phyloP scores from a whole-genome alignment of 2,113 vertebrate species.

The Protobothrops mucrosquamatus region DNA sequence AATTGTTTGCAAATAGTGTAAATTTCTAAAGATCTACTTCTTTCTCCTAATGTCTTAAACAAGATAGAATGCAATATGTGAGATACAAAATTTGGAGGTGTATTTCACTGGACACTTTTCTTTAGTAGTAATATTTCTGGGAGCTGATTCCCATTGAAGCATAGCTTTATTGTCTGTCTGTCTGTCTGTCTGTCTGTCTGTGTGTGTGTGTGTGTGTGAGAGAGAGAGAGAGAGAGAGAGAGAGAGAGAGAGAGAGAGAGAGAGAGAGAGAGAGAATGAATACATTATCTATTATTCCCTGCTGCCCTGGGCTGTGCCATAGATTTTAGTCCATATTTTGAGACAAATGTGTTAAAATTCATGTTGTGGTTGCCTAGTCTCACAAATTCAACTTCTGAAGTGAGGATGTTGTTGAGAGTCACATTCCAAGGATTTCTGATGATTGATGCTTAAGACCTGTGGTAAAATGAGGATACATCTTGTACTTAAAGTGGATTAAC shows the following conservation, averaged over 20 bases:
- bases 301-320: neutral
- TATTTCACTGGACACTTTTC: neutral
- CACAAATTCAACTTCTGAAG: neutral
- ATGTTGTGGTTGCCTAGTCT: neutral
- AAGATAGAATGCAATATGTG: neutral
- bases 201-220: no score
- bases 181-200: no score
- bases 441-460: neutral
- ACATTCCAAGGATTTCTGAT: neutral
- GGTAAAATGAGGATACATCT: neutral
- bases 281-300: neutral
- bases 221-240: no score
- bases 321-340: neutral
- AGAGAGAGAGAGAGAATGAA: neutral
- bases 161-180: neutral
- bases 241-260: no score
- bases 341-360: neutral
- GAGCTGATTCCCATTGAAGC: neutral
- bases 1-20: neutral
- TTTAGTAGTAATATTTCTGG: no score
- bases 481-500: conserved; percentile 14
- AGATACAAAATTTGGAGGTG: neutral
- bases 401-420: neutral
- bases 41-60: neutral
- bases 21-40: neutral